phyloP scores from a whole-genome alignment of 2,113 vertebrate genomes.

The Pluvialis apricaria region DNA sequence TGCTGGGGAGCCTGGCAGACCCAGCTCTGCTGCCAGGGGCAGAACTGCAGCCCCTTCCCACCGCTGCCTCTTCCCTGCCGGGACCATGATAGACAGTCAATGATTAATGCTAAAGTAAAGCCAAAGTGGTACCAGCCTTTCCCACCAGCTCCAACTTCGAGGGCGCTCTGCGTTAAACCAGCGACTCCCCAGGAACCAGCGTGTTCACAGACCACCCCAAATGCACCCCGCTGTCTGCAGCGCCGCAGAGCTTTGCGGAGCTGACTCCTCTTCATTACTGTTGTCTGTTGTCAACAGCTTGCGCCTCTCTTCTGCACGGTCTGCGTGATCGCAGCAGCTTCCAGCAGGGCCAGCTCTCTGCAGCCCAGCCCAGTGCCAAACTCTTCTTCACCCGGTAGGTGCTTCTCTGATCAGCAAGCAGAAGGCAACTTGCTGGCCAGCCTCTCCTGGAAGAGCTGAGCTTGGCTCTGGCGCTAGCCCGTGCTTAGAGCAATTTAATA shows the following conservation, averaged over 20 bases:
- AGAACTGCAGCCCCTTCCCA: background rate
- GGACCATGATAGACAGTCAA: background rate
- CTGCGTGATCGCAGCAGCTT: background rate
- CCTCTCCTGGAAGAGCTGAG: background rate
- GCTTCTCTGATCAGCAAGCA: background rate
- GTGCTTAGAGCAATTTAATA: background rate
- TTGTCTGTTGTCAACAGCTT: background rate
- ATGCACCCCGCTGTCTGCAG: background rate
- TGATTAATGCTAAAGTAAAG: background rate
- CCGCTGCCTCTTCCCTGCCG: background rate
- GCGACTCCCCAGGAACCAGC: background rate
- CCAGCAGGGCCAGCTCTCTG: background rate
- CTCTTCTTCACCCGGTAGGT: background rate
- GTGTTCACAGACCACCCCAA: background rate
- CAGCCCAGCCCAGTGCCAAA: background rate
- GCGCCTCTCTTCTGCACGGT: fast-evolving
- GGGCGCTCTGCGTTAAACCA: background rate
- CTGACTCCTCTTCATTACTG: background rate
- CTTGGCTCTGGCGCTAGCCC: background rate
- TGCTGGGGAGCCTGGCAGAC: background rate
- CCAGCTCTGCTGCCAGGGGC: background rate
- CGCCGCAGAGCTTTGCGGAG: background rate
- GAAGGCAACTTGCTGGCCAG: background rate
- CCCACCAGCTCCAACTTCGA: background rate
- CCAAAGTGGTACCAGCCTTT: background rate